These are phyloP conservation scores for Gortyna flavago DNA, from an alignment of 2,888 invertebrate genomes.

Conservation along the genomic window DNA sequence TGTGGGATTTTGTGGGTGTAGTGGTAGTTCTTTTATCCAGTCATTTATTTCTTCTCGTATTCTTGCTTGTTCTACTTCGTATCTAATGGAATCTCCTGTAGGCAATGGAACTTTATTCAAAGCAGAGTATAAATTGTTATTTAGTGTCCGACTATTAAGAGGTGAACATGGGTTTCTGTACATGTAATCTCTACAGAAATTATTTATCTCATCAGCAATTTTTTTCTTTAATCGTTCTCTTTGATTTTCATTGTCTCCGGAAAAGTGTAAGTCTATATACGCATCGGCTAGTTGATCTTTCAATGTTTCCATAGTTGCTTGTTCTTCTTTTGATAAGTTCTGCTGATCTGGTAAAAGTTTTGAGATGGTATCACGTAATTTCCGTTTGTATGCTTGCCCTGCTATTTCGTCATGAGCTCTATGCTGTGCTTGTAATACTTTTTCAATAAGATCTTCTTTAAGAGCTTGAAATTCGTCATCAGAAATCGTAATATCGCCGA, in stretches of 20 bases:
- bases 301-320: constrained; percentile 73
- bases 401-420: constrained; percentile 69
- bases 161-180: constrained; percentile 69
- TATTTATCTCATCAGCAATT: constrained; percentile 72
- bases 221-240: constrained; percentile 70
- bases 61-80: constrained; percentile 73
- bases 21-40: constrained; percentile 73
- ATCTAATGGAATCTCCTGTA: constrained; percentile 70
- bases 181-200: constrained; percentile 76
- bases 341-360: constrained; percentile 69
- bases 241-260: constrained; percentile 64
- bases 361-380: constrained; percentile 74
- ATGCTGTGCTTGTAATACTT: constrained; percentile 67
- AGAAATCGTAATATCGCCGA: constrained; percentile 61
- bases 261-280: constrained; percentile 76
- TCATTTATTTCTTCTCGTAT: constrained; percentile 74
- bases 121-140: constrained; percentile 71
- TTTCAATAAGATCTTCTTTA: constrained; percentile 69
- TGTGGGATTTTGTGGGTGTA: constrained; percentile 60
- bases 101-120: constrained; percentile 74
- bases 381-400: constrained; percentile 73
- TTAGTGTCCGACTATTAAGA: constrained; percentile 68
- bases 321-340: constrained; percentile 67
- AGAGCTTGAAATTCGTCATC: constrained; percentile 58
- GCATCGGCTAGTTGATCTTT: constrained; percentile 80